Evolutionary conservation across 2,113 vertebrate genomes (phyloP).

Genomic region (Panthera leo): DNA sequence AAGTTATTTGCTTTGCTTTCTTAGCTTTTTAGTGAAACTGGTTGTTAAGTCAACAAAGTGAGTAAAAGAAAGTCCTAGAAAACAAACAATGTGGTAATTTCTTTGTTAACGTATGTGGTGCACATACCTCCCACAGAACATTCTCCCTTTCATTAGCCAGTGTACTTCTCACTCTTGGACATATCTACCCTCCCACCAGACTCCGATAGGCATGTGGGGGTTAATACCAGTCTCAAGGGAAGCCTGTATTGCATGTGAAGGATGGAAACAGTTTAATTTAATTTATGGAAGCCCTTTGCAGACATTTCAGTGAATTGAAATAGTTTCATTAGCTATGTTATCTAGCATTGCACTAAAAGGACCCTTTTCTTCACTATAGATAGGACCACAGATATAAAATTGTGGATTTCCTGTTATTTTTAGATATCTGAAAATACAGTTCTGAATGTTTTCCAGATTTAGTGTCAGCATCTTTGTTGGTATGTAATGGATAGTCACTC

Average conservation of each 20-base stretch:
- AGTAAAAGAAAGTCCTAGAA: constrained; percentile 14
- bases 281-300: not conserved
- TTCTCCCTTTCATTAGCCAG: not conserved
- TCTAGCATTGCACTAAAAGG: not conserved
- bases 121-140: not conserved
- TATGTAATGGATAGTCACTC: not conserved
- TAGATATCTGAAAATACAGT: not conserved
- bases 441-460: constrained; percentile 8
- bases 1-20: not conserved
- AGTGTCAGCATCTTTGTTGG: not conserved
- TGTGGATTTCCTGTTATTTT: not conserved
- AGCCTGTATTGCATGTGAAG: not conserved
- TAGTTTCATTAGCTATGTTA: not conserved
- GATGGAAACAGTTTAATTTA: not conserved
- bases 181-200: not conserved
- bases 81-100: not conserved
- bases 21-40: constrained; percentile 42
- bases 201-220: not conserved
- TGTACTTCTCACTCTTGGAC: not conserved
- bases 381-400: not conserved
- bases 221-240: not conserved
- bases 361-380: not conserved
- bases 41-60: constrained; percentile 12
- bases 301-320: not conserved
- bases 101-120: not conserved